These are phyloP conservation scores for Aphidius ervi DNA, from an alignment of 1,140 invertebrate genomes.

Conservation along the genomic window DNA sequence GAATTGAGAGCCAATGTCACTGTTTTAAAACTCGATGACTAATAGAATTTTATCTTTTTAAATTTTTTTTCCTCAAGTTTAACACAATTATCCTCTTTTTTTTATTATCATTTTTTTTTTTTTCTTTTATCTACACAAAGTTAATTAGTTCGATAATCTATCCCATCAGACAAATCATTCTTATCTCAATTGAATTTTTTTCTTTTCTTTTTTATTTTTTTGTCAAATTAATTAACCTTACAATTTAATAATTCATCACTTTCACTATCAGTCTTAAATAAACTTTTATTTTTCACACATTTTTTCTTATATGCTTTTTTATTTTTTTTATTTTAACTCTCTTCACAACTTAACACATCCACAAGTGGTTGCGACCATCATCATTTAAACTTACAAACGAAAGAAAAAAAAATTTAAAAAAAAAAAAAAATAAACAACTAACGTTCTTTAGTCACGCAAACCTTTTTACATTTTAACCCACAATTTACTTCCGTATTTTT, in stretches of 20 bases:
- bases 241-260: no score
- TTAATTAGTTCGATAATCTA: no score
- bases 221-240: no score
- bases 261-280: neutral
- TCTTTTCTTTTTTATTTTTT: no score
- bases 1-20: neutral
- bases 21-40: neutral
- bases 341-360: slow-evolving; percentile 28
- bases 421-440: neutral
- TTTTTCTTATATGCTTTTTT: neutral
- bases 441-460: slow-evolving; percentile 18
- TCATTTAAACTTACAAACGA: no score
- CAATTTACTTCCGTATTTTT: no score
- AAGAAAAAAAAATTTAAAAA: neutral
- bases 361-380: slow-evolving; percentile 46
- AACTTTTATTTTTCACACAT: neutral
- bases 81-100: neutral
- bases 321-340: slow-evolving; percentile 9
- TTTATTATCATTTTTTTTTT: no score
- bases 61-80: neutral
- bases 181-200: no score
- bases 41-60: neutral
- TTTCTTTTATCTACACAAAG: no score
- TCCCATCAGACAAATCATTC: no score
- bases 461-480: neutral